Evolutionary conservation across 1,140 invertebrate species (phyloP).

Genomic region (Linepithema humile): DNA sequence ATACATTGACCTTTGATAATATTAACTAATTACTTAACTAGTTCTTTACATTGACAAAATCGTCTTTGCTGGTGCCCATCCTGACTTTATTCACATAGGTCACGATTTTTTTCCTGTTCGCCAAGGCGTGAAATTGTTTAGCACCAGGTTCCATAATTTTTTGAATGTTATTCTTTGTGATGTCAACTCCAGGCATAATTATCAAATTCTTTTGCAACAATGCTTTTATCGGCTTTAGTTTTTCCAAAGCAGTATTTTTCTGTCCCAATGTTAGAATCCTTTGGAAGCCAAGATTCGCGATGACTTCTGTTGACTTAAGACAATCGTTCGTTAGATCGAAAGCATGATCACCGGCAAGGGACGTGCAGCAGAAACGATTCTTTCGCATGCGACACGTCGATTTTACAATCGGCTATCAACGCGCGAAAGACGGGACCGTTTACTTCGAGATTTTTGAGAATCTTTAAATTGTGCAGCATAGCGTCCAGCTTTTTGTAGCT

Average conservation of each 20-base stretch:
- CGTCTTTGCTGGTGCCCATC: no score
- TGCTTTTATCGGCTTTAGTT: constrained; percentile 87
- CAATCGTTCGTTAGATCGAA: constrained; percentile 91
- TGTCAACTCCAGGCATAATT: constrained; percentile 93
- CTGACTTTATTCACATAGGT: no score
- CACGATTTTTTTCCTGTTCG: no score
- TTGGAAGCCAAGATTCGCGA: constrained; percentile 91
- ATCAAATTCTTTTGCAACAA: constrained; percentile 87
- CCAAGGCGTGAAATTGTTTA: constrained; percentile 91
- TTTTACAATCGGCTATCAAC: constrained; percentile 86
- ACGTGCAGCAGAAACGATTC: constrained; percentile 86
- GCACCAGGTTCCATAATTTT: constrained; percentile 88
- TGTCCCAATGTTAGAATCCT: constrained; percentile 94
- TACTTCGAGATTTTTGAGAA: constrained; percentile 88
- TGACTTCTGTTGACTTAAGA: constrained; percentile 86
- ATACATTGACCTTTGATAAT: no score
- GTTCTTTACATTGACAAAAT: no score
- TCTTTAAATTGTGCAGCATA: constrained; percentile 89
- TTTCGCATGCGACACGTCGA: constrained; percentile 89
- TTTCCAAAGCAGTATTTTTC: constrained; percentile 87
- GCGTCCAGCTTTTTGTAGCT: constrained; percentile 89
- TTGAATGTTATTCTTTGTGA: constrained; percentile 90
- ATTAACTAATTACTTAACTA: no score
- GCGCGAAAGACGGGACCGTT: constrained; percentile 97
- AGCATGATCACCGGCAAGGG: constrained; percentile 92